Evolutionary conservation across 1,140 invertebrate genomes (phyloP).

Genomic region (Solenopsis fugax): DNA sequence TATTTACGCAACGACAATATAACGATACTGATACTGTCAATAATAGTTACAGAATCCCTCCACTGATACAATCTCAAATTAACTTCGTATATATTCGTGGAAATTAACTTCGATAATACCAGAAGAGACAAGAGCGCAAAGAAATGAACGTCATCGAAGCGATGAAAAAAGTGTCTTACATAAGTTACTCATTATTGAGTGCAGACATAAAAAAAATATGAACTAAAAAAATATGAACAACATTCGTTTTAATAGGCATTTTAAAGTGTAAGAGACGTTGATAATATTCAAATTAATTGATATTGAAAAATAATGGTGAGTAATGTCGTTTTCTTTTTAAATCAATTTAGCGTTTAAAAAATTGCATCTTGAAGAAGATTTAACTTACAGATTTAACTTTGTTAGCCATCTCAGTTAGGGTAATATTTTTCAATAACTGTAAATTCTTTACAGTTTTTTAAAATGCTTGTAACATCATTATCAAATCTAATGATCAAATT

Average conservation of each 20-base stretch:
- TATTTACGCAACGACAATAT: no score
- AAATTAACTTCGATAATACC: background rate
- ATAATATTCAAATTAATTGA: background rate
- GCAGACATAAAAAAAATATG: background rate
- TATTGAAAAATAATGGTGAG: background rate
- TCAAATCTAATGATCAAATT: no score
- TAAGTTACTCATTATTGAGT: slow-evolving; percentile 1
- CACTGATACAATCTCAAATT: background rate
- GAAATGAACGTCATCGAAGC: background rate
- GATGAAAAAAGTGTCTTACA: background rate
- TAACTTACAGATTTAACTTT: background rate
- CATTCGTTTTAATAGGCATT: background rate
- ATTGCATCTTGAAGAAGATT: background rate
- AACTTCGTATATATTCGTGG: background rate
- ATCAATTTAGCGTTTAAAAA: background rate
- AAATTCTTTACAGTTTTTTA: no score
- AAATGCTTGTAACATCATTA: no score
- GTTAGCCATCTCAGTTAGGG: no score
- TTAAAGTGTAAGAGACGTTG: background rate
- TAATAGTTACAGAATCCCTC: background rate
- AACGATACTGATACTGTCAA: no score
- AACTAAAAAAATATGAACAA: background rate
- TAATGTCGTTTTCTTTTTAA: background rate
- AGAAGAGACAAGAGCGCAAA: background rate
- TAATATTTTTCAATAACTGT: no score